These are phyloP conservation scores for Brachylomia viminalis DNA, from an alignment of 2,888 invertebrate genomes.

Conservation along the genomic window DNA sequence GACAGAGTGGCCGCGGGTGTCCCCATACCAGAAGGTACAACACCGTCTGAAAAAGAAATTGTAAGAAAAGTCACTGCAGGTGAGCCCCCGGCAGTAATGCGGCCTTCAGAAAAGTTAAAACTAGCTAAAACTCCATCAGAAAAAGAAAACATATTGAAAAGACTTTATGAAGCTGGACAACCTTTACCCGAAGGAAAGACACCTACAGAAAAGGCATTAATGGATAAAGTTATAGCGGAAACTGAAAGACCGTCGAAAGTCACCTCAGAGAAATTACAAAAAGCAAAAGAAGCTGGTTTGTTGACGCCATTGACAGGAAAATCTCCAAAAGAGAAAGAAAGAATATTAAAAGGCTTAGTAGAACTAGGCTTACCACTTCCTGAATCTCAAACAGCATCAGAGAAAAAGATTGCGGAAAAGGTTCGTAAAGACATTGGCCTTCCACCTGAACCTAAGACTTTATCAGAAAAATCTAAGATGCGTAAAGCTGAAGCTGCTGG, in stretches of 20 bases:
- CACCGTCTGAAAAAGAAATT: slow-evolving; percentile 64
- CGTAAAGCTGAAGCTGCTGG: slow-evolving; percentile 65
- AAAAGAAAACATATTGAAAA: slow-evolving; percentile 69
- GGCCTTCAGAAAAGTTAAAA: slow-evolving; percentile 63
- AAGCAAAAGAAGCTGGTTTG: slow-evolving; percentile 50
- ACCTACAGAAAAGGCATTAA: slow-evolving; percentile 59
- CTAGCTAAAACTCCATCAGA: slow-evolving; percentile 64
- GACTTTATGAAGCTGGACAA: slow-evolving; percentile 62
- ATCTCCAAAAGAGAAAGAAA: slow-evolving; percentile 60
- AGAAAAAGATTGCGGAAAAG: slow-evolving; percentile 67
- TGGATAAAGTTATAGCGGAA: slow-evolving; percentile 56
- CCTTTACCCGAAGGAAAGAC: slow-evolving; percentile 59
- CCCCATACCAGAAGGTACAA: slow-evolving; percentile 62
- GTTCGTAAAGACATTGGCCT: slow-evolving; percentile 66
- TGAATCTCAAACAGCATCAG: slow-evolving; percentile 49
- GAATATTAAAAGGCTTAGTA: slow-evolving; percentile 56
- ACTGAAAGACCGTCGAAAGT: slow-evolving; percentile 18
- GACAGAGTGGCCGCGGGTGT: slow-evolving; percentile 40
- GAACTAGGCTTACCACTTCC: slow-evolving; percentile 47
- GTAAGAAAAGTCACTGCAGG: slow-evolving; percentile 29
- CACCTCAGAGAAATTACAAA: slow-evolving; percentile 39
- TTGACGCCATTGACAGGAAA: slow-evolving; percentile 38
- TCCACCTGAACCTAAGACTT: slow-evolving; percentile 61
- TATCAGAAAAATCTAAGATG: slow-evolving; percentile 54
- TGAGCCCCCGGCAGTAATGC: slow-evolving; percentile 11